Percentiles rank a stretch among this genome's conserved stretches.
Evolutionary conservation across 1,140 invertebrate genomes (phyloP).

Genomic region (Berghia stephanieae): DNA sequence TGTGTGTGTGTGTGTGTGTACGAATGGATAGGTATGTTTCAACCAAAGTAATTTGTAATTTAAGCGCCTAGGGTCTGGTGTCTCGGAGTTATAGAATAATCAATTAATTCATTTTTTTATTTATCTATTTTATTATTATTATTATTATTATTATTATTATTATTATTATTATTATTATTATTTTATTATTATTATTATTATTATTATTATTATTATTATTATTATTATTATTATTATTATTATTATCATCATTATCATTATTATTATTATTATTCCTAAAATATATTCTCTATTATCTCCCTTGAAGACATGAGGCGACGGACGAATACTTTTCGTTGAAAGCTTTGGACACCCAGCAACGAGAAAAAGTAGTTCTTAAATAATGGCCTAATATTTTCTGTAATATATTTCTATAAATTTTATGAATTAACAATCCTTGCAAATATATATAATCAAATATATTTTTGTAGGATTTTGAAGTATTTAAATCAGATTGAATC

Average conservation of each 20-base stretch:
- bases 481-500: neutral
- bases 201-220: neutral
- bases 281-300: neutral
- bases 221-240: neutral
- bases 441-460: neutral
- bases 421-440: neutral
- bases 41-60: too few species aligned
- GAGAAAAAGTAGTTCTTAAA: slow-evolving; percentile 28
- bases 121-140: too few species aligned
- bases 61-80: too few species aligned
- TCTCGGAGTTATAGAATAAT: too few species aligned
- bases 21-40: neutral
- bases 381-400: too few species aligned
- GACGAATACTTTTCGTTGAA: neutral
- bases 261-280: neutral
- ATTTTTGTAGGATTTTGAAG: neutral
- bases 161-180: too few species aligned
- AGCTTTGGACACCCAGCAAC: slow-evolving; percentile 28
- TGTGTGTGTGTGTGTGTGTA: neutral
- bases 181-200: too few species aligned
- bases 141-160: too few species aligned
- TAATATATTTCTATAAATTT: neutral
- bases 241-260: neutral
- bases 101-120: too few species aligned
- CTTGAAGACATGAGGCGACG: neutral